Base-by-base conservation (phyloP, 2,113 vertebrate genomes). In the Mirza zaza region DNA sequence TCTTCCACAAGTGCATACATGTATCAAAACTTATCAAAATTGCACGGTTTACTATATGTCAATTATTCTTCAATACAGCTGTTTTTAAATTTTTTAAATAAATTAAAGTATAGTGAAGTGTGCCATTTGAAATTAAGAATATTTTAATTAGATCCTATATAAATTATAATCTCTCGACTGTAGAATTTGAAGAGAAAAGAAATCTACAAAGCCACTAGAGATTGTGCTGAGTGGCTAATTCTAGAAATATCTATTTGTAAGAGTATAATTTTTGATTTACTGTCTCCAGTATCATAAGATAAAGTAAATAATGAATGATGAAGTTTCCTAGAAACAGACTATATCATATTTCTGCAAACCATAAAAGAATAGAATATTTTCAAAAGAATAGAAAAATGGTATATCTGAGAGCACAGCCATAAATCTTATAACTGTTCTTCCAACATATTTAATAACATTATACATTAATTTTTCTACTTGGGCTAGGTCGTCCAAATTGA, bases 271-370 rank as follows among this genome's bases (percentile, higher is more conserved):
- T 83, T 95, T 77, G 13, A 1, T 77, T 91, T 14, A 83, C 7
- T 77, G 17, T 68, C 42, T 82, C 73, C 75, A 81, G 5, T 61
- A 71, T 83, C 48, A 63, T 59, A 93, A 96, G 34, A 92, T 71
- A 87, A 95, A 97, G 52, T 80, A 48, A 32, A 87, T 86, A 76
- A 70, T 48, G 4, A 63, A 61, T 87, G 23, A 94, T 91, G 36
- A 92, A 10, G 13, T 94, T 93, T 83, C 45, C 59, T 95, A 71
- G 95, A 97, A 93, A 90, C 87, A 97, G 23, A 70, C 1, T 36
- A 77, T 76, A 45, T 32, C 39, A 59, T 87, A 25, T 86, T 97
- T 95, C 79, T 76, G 42, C 71, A 95, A 95, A 86, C 20, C 7
- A 84, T 80, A 29, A 93, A 94, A 94, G 32, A 27, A 92, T 48